These are phyloP conservation scores for Drosophila paranaensis DNA, from an alignment of 2,888 invertebrate genomes.

Conservation along the genomic window DNA sequence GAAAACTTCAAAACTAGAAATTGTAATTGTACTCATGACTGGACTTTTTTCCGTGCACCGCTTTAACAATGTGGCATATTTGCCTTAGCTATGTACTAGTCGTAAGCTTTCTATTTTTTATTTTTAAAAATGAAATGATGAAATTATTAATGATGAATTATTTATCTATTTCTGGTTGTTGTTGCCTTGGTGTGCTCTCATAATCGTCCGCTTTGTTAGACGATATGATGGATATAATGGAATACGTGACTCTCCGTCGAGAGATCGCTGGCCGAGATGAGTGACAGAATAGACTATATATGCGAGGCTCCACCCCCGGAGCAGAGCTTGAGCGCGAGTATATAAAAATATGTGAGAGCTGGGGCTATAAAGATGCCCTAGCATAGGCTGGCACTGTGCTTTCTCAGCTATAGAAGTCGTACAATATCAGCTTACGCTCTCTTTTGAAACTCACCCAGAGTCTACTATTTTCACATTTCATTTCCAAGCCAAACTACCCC, in stretches of 20 bases:
- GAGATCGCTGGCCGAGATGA: constrained; percentile 6
- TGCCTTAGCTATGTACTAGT: constrained; percentile 26
- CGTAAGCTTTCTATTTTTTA: constrained; percentile 37
- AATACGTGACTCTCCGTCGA: constrained; percentile 15
- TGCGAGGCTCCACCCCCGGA: background rate
- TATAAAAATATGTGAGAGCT: background rate
- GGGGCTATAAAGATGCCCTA: background rate
- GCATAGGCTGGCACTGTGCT: no score
- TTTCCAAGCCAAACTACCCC: background rate
- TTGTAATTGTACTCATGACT: constrained; percentile 27
- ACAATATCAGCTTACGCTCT: no score
- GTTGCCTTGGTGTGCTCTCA: background rate
- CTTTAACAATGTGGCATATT: constrained; percentile 51
- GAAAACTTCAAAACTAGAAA: constrained; percentile 11
- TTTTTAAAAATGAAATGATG: constrained; percentile 14
- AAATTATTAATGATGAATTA: constrained; percentile 17
- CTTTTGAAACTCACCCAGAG: background rate
- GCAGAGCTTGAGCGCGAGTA: background rate
- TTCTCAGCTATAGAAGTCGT: background rate
- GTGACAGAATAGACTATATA: constrained; percentile 2
- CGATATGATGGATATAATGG: background rate
- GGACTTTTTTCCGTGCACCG: background rate
- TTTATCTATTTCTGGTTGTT: background rate
- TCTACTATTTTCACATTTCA: background rate
- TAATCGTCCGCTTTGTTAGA: constrained; percentile 7